phyloP scores from a whole-genome alignment of 2,888 invertebrate genomes.

The Chrysomela aeneicollis region DNA sequence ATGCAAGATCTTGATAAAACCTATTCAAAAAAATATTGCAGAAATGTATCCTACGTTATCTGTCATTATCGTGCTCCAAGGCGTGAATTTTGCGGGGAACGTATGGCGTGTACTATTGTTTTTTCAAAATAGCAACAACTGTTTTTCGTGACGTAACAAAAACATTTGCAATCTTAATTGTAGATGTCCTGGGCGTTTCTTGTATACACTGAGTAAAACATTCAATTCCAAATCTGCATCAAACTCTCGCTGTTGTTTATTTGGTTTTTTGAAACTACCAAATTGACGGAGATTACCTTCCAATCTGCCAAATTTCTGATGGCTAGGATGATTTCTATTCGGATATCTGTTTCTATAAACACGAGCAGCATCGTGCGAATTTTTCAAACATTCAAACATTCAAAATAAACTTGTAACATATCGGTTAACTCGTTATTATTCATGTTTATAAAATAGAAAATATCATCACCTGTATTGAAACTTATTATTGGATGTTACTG shows the following conservation, averaged over 20 bases:
- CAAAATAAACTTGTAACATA: too few relatives aligned
- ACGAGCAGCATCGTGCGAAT: too few relatives aligned
- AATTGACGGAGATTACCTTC: too few relatives aligned
- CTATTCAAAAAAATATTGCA: neutral
- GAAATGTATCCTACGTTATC: neutral
- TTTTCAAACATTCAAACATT: too few relatives aligned
- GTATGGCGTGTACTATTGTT: neutral
- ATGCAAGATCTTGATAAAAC: neutral
- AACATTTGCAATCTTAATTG: neutral
- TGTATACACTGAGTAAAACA: neutral
- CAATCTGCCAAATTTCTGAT: too few relatives aligned
- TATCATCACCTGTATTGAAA: too few relatives aligned
- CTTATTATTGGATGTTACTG: too few relatives aligned
- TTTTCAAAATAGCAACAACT: neutral
- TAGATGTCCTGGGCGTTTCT: neutral
- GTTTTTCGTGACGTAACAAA: neutral
- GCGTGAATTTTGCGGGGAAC: neutral
- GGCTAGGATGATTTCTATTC: too few relatives aligned
- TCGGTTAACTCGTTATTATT: too few relatives aligned
- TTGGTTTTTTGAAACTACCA: neutral
- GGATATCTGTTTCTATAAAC: too few relatives aligned
- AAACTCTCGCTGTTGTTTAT: neutral
- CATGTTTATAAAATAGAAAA: too few relatives aligned
- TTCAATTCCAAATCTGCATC: neutral
- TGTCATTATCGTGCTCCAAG: neutral